Percentiles rank a stretch among this genome's conserved stretches.
phyloP scores from a whole-genome alignment of 2,888 invertebrate genomes.

The Pristionchus mayeri region DNA sequence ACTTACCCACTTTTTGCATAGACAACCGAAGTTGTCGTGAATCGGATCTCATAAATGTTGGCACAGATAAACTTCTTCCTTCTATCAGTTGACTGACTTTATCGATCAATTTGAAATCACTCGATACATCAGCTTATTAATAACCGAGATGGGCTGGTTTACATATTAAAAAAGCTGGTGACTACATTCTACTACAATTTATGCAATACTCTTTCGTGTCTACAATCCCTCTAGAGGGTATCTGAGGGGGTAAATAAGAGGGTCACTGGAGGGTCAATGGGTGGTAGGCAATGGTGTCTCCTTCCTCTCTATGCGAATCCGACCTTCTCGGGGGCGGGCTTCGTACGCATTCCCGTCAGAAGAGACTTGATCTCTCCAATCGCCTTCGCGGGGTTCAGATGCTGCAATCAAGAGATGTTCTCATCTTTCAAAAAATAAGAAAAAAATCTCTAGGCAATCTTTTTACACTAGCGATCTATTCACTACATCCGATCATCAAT shows the following conservation, averaged over 20 bases:
- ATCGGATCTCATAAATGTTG: conserved; percentile 36
- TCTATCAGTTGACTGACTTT: conserved; percentile 24
- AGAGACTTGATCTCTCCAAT: conserved; percentile 86
- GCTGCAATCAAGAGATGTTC: conserved; percentile 63
- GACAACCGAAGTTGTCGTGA: neutral
- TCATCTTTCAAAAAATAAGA: neutral
- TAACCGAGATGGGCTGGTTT: conserved; percentile 37
- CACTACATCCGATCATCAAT: neutral
- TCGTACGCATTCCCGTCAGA: conserved; percentile 87
- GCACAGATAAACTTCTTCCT: neutral
- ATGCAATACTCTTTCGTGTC: conserved; percentile 48
- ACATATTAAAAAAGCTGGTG: neutral
- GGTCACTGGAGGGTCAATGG: conserved; percentile 26
- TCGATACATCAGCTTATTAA: conserved; percentile 6
- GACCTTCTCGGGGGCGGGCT: conserved; percentile 77
- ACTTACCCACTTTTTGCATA: conserved; percentile 15
- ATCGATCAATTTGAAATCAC: conserved; percentile 10
- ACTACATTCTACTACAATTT: conserved; percentile 45
- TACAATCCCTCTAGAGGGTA: conserved; percentile 43
- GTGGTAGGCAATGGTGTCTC: neutral
- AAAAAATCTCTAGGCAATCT: neutral
- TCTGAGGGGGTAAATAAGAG: conserved; percentile 21
- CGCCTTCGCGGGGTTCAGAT: conserved; percentile 75
- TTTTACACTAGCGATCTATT: neutral
- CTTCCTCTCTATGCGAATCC: conserved; percentile 39